phyloP scores from a whole-genome alignment of 1,140 invertebrate species.

The Periplaneta americana region DNA sequence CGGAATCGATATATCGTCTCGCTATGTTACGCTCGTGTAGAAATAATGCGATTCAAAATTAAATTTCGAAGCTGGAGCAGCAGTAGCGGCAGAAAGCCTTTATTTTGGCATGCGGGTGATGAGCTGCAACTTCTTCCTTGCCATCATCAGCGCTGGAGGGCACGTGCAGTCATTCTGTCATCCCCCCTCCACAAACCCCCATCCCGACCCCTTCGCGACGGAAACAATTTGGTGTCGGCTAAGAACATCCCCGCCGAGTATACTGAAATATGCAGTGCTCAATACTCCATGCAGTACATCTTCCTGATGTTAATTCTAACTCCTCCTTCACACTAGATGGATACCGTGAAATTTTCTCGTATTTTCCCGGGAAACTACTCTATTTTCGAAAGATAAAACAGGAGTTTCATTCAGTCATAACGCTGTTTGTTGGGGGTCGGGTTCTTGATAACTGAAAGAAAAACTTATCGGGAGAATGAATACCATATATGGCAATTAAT shows the following conservation, averaged over 20 bases:
- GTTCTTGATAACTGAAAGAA: too few species aligned
- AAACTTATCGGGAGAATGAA: too few species aligned
- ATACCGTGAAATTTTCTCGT: too few species aligned
- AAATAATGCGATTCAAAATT: constrained; percentile 13
- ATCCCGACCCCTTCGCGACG: background rate
- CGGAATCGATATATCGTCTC: background rate
- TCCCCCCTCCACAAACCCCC: background rate
- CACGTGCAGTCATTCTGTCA: background rate
- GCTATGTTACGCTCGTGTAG: background rate
- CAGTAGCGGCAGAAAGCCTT: background rate
- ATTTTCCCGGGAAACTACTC: too few species aligned
- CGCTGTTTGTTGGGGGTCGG: too few species aligned
- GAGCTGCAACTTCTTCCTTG: background rate
- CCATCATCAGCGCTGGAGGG: background rate
- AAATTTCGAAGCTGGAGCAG: constrained; percentile 7
- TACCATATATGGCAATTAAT: too few species aligned
- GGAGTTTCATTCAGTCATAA: too few species aligned
- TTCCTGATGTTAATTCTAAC: too few species aligned
- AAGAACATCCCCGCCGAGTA: background rate
- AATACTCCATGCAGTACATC: too few species aligned
- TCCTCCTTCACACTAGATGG: too few species aligned
- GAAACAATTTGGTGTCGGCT: background rate
- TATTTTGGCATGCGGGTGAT: background rate
- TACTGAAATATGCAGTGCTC: background rate
- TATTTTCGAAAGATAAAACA: too few species aligned